Evolutionary conservation across 2,888 invertebrate genomes (phyloP).

Genomic region (Drosophila setosimentum): DNA sequence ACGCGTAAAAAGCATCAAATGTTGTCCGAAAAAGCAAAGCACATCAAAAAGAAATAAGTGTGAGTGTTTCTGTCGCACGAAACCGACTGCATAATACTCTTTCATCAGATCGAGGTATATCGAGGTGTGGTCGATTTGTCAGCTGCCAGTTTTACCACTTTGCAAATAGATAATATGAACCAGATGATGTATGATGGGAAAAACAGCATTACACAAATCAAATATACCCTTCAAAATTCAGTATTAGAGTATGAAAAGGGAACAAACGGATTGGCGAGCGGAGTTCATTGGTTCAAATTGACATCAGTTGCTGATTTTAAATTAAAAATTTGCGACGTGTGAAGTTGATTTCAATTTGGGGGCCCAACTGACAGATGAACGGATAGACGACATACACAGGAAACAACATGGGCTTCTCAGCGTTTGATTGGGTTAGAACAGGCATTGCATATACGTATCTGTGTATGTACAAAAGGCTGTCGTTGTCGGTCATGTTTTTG

Average conservation of each 20-base stretch:
- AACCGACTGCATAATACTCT: background rate
- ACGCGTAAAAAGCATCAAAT: conserved; percentile 77
- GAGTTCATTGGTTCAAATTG: conserved; percentile 59
- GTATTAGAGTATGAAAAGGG: background rate
- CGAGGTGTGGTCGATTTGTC: background rate
- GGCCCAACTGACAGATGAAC: conserved; percentile 66
- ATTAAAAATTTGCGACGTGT: conserved; percentile 80
- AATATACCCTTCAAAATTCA: background rate
- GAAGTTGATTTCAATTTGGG: conserved; percentile 80
- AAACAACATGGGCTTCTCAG: conserved; percentile 17
- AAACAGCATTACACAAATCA: background rate
- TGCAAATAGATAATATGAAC: background rate
- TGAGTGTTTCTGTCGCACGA: background rate
- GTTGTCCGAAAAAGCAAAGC: conserved; percentile 66
- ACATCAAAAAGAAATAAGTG: conserved; percentile 36
- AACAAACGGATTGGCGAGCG: background rate
- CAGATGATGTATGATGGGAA: background rate
- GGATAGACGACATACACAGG: conserved; percentile 31
- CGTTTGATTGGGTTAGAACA: conserved; percentile 10
- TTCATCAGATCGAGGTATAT: background rate
- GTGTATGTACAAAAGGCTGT: conserved; percentile 2
- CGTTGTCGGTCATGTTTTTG: conserved; percentile 29
- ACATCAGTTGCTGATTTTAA: conserved; percentile 81
- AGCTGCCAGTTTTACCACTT: background rate
- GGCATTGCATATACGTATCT: background rate